Conservation (phyloP, 2,113 vertebrate genomes). For the Puntigrus tetrazona region DNA sequence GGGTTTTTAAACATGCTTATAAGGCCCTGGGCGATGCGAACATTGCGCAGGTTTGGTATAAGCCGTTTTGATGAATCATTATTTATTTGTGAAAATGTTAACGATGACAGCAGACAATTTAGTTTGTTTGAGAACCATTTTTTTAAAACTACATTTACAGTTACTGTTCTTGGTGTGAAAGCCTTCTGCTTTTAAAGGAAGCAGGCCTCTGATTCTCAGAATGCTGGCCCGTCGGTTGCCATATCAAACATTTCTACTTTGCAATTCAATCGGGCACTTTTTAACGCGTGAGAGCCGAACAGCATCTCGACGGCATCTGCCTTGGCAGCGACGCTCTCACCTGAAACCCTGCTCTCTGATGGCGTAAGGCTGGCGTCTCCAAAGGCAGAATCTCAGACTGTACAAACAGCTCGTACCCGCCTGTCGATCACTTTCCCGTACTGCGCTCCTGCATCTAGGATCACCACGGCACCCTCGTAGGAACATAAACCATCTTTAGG, state of each 20-base stretch:
- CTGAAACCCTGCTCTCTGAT: slow-evolving; percentile 96
- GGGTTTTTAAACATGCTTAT: too few species aligned
- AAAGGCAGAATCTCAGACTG: slow-evolving; percentile 96
- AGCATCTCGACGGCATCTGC: not conserved
- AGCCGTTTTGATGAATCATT: too few species aligned
- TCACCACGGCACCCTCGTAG: slow-evolving; percentile 91
- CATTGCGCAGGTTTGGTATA: too few species aligned
- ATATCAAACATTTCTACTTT: slow-evolving; percentile 1
- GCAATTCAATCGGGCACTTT: not conserved
- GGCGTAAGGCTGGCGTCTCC: slow-evolving; percentile 94
- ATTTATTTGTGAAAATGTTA: too few species aligned
- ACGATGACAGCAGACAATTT: too few species aligned
- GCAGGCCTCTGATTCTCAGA: not conserved
- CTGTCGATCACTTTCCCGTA: slow-evolving; percentile 98
- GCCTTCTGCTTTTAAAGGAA: not conserved
- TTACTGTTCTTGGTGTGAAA: too few species aligned
- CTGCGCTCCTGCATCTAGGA: slow-evolving; percentile 95
- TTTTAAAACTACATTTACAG: too few species aligned
- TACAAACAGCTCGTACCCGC: slow-evolving; percentile 90
- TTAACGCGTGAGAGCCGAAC: not conserved
- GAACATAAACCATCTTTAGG: slow-evolving; percentile 83
- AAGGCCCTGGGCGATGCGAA: too few species aligned
- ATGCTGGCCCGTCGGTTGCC: not conserved
- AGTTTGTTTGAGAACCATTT: too few species aligned
- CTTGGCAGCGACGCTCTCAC: slow-evolving; percentile 66